Conservation (phyloP, 2,888 invertebrate species). For the Gastracanthus pulcherrimus region DNA sequence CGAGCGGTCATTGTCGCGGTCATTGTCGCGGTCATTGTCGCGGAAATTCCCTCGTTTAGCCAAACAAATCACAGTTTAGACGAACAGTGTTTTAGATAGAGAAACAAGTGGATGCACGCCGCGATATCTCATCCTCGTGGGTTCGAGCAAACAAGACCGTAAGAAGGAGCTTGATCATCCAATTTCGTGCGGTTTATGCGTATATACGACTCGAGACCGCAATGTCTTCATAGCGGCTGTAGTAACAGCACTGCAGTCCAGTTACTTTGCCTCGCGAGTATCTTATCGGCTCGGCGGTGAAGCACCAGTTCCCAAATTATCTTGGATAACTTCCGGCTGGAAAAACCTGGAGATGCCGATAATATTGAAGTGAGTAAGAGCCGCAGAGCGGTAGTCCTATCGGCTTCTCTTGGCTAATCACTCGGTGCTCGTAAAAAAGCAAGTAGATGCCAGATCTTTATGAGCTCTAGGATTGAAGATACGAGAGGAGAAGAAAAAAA, state of each 20-base stretch:
- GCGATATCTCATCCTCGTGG: not conserved
- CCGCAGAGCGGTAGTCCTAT: not conserved
- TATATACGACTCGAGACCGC: not conserved
- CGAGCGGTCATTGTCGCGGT: not conserved
- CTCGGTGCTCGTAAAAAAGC: not conserved
- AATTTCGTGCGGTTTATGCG: conserved; percentile 1
- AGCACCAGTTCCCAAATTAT: not conserved
- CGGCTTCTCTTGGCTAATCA: conserved; percentile 5
- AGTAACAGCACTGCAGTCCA: not conserved
- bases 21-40: not conserved
- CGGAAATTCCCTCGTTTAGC: no score
- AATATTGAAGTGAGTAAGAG: not conserved
- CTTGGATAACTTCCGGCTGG: not conserved
- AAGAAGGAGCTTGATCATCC: not conserved
- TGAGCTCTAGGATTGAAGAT: not conserved
- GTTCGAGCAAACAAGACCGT: not conserved
- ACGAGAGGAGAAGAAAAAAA: not conserved
- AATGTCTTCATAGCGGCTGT: conserved; percentile 6
- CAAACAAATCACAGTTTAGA: no score
- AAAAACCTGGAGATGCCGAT: not conserved
- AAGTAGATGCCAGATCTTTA: not conserved
- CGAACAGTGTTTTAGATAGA: no score
- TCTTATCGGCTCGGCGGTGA: no score
- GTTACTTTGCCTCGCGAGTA: conserved; percentile 4
- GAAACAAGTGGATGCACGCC: no score